Base-by-base conservation (phyloP, 92 coral and sea anemone genomes). In the Umimayanthus kanabou region DNA sequence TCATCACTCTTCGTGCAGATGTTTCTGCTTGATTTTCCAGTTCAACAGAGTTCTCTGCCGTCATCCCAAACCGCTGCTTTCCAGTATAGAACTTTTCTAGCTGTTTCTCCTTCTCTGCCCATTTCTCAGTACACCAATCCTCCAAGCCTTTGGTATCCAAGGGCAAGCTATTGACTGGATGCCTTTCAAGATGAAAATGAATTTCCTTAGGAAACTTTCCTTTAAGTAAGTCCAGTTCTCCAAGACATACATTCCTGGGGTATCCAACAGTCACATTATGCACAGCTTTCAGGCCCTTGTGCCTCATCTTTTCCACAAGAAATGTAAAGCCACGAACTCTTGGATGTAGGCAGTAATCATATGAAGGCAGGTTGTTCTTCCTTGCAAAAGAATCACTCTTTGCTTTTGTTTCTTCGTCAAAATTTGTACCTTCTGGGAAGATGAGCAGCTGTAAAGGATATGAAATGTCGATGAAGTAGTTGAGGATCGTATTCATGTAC, bases 351-450 rank as follows among this genome's bases (percentile, higher is more conserved):
- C 96, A 96, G 86, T 94, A 91, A 30, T 95, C 95, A 88, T 95
- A 97, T 5, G 58, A 42, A 23, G 98, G 95, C 58, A 93, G 92
- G 74, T 91, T 92, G 40, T 97, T 95, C 88, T 97, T 97, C 85
- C 85, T 87, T 43, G 99, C 99, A 87, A 94, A 97, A 15, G 94
- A 91, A 57, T 92, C 91, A 61, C 99, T 97, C 89, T 93, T 95
- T 33, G 43, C 43, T 88, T 85, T 90, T 49, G 94, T 95, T 9
- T 76, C 84, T 9, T 84, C 89, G 73, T 89, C 93, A 22, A 91
- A 82, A 80, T 97, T 92, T 57, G 99, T 97, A 14, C 99, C 99
- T 89, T 97, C 99, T 42, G 99, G 99, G 74, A 97, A 97, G 28
- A 97, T 79, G 71, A 97, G 93, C 9, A 97, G 98, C 89, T 97